Conservation (phyloP, 2,888 invertebrate species). For the Agriotes lineatus region DNA sequence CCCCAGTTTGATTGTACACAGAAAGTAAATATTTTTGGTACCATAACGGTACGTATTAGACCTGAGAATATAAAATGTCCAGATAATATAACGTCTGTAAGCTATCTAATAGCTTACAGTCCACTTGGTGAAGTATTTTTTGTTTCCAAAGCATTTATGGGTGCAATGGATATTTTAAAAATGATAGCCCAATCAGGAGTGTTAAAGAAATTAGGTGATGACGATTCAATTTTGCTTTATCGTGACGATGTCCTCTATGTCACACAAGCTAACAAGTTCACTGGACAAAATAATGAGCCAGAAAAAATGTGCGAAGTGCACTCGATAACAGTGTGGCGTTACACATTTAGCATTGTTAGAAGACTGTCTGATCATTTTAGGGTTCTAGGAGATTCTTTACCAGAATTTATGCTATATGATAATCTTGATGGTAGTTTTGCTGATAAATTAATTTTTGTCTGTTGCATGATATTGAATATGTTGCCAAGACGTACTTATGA, state of each 20-base stretch:
- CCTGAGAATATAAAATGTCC: neutral
- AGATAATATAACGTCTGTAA: neutral
- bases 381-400: too few species aligned
- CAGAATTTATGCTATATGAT: slow-evolving; percentile 25
- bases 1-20: slow-evolving; percentile 13
- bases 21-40: slow-evolving; percentile 9
- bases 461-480: slow-evolving; percentile 34
- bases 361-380: too few species aligned
- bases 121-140: slow-evolving; percentile 28
- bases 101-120: slow-evolving; percentile 28
- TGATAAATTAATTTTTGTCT: slow-evolving; percentile 34
- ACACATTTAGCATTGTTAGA: too few species aligned
- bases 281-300: too few species aligned
- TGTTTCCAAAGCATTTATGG: slow-evolving; percentile 19
- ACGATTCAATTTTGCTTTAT: slow-evolving; percentile 21
- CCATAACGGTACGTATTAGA: neutral
- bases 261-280: too few species aligned
- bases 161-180: neutral
- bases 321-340: too few species aligned
- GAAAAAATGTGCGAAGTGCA: too few species aligned
- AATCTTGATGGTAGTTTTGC: slow-evolving; percentile 9
- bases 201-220: neutral
- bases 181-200: slow-evolving; percentile 11
- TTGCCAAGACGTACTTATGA: slow-evolving; percentile 21
- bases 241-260: neutral